A percentile compares a stretch with the other conserved stretches of the same genome.
Conservation (phyloP, 2,888 invertebrate species). For the Ochropleura leucogaster region DNA sequence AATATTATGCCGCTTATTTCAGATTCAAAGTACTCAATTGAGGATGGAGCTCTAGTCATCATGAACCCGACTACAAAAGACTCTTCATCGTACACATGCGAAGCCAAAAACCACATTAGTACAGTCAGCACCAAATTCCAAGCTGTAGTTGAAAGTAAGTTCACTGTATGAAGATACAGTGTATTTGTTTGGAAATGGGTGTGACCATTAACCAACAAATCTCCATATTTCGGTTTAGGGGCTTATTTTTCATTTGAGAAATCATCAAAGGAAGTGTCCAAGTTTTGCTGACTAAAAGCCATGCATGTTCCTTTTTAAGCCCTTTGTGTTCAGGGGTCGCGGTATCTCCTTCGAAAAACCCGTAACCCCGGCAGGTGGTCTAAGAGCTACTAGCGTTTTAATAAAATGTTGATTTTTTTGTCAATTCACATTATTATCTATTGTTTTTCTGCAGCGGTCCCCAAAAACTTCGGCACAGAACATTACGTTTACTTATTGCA, state of each 20-base stretch:
- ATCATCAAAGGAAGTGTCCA: too few species aligned
- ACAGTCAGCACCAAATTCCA: slow-evolving; percentile 14
- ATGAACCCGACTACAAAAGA: slow-evolving; percentile 45
- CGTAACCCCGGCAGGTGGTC: too few species aligned
- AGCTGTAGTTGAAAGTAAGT: slow-evolving; percentile 47
- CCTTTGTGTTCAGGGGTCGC: too few species aligned
- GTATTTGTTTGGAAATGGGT: background rate
- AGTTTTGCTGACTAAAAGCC: too few species aligned
- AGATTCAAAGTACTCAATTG: slow-evolving; percentile 52
- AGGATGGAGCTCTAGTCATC: slow-evolving; percentile 51
- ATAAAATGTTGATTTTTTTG: too few species aligned
- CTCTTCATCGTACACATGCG: slow-evolving; percentile 44
- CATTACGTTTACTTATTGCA: slow-evolving; percentile 35
- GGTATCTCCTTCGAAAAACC: too few species aligned
- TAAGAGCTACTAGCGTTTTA: too few species aligned
- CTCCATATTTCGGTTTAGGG: background rate
- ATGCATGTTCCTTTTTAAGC: too few species aligned
- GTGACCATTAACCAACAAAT: too few species aligned
- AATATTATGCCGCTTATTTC: slow-evolving; percentile 13
- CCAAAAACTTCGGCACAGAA: slow-evolving; percentile 33
- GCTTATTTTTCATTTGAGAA: too few species aligned
- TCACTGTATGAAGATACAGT: background rate
- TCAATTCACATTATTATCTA: background rate
- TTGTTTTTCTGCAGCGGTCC: slow-evolving; percentile 34
- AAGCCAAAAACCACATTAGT: slow-evolving; percentile 48